Conservation (phyloP, 1,140 invertebrate genomes). For the Ruditapes philippinarum region DNA sequence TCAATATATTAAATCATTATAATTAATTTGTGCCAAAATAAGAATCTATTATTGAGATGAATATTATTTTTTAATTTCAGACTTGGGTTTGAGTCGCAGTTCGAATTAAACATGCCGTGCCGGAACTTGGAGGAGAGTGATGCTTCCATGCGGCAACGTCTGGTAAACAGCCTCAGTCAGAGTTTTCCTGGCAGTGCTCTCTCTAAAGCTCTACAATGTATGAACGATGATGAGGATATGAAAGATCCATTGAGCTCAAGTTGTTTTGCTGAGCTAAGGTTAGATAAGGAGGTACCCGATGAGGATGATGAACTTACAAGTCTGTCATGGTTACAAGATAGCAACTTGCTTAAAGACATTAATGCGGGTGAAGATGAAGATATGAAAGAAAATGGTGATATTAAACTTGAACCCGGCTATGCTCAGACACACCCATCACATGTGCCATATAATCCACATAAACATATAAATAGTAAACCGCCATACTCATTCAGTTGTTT, state of each 20-base stretch:
- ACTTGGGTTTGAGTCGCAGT: background rate
- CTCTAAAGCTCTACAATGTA: slow-evolving; percentile 83
- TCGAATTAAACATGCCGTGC: slow-evolving; percentile 60
- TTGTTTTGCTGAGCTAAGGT: slow-evolving; percentile 84
- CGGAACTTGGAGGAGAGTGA: slow-evolving; percentile 82
- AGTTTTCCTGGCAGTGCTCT: slow-evolving; percentile 85
- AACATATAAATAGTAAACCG: slow-evolving; percentile 95
- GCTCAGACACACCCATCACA: slow-evolving; percentile 82
- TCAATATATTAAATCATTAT: too few relatives aligned
- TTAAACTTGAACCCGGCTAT: slow-evolving; percentile 65
- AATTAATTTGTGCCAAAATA: too few relatives aligned
- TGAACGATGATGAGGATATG: slow-evolving; percentile 78
- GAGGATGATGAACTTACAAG: slow-evolving; percentile 95
- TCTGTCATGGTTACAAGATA: slow-evolving; percentile 96
- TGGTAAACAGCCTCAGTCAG: slow-evolving; percentile 85
- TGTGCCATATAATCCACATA: slow-evolving; percentile 88
- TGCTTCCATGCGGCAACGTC: slow-evolving; percentile 83
- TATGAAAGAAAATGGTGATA: slow-evolving; percentile 81
- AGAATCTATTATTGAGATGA: background rate
- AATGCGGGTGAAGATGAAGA: slow-evolving; percentile 79
- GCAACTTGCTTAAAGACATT: slow-evolving; percentile 92
- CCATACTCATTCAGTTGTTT: slow-evolving; percentile 98
- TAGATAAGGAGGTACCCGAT: slow-evolving; percentile 84
- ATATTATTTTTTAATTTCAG: slow-evolving; percentile 19
- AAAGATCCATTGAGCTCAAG: slow-evolving; percentile 83